Conservation (phyloP, 1,140 invertebrate genomes). For the Drosophila sulfurigaster region DNA sequence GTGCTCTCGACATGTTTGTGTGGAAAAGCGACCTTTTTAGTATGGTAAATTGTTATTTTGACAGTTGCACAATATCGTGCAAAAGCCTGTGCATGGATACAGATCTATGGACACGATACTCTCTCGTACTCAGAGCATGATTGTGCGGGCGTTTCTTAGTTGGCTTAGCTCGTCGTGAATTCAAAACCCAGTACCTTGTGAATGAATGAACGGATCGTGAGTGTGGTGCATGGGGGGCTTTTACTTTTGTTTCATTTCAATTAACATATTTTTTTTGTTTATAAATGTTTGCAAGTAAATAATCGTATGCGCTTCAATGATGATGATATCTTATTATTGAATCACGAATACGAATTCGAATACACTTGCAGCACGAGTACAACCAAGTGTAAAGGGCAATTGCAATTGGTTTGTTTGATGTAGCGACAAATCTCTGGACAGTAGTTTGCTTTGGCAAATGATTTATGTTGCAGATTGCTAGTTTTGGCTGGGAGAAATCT, state of each 20-base stretch:
- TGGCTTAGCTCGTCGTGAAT: slow-evolving; percentile 67
- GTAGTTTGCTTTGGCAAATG: slow-evolving; percentile 22
- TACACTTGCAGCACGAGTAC: neutral
- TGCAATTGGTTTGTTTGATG: neutral
- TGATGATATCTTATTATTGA: slow-evolving; percentile 6
- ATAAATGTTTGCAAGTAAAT: slow-evolving; percentile 12
- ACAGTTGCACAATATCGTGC: slow-evolving; percentile 81
- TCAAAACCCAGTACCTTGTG: slow-evolving; percentile 58
- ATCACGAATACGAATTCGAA: neutral
- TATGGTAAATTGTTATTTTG: slow-evolving; percentile 76
- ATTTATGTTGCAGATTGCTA: slow-evolving; percentile 69
- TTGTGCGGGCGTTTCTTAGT: slow-evolving; percentile 48
- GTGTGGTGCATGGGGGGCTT: slow-evolving; percentile 53
- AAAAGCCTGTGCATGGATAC: slow-evolving; percentile 60
- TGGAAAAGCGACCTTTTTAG: slow-evolving; percentile 45
- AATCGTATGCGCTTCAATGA: slow-evolving; percentile 6
- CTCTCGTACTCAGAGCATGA: slow-evolving; percentile 27
- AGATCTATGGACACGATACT: slow-evolving; percentile 69
- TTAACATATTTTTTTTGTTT: slow-evolving; percentile 26
- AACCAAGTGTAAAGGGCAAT: slow-evolving; percentile 3
- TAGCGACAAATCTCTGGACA: slow-evolving; percentile 10
- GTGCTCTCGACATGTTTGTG: slow-evolving; percentile 41
- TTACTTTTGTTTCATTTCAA: slow-evolving; percentile 68
- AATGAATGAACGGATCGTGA: slow-evolving; percentile 77
- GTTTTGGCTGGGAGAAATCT: slow-evolving; percentile 72